Base-by-base conservation (phyloP, 2,888 invertebrate species). In the Tinea pellionella region DNA sequence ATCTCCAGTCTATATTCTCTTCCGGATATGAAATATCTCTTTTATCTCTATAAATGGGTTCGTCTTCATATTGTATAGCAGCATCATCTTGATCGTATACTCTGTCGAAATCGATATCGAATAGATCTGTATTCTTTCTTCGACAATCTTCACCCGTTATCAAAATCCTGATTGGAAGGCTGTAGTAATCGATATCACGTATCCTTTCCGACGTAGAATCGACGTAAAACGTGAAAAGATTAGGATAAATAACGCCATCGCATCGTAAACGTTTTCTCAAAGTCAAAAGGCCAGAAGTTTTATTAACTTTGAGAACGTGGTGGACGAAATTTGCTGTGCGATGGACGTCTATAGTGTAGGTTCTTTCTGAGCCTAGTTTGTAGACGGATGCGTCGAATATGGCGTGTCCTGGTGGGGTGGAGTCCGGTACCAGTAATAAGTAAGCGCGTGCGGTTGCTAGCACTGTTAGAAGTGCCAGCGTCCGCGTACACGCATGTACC, bases 291-390 rank as follows among this genome's bases (percentile, higher is more conserved):
- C 95, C 96, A 63, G 90, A 91, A 68, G 91, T 91, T 61, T 90
- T 89, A 77, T 94, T 92, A 61, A 96, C 94, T 67, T 90, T 86
- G 61, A 96, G 89, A 65, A 96, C 88, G 70, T 92, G 92, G 68
- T 92, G 91, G 13, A 96, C 95, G 78, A 94, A 95, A 75, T 92
- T 91, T 0, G 95, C 95, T 15, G 95, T 95, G 69, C 94, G 90
- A 67, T 94, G 93, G 60, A 90, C 89, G 75, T 95, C 94, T 64
- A 94, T 92, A 74, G 92, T 90, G 80, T 96, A 96, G 67, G 89
- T 90, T 57, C 95, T 88, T 69, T 93, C 93, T 11, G 94, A 94
- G 65, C 94, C 94, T 59, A 94, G 88, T 69, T 92, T 92, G 66
- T 93, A 93, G 59, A 95, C 93, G 43, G 94, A 94, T 29, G 94